These are phyloP conservation scores for Chirona hameri DNA, from an alignment of 2,888 invertebrate species.

Conservation along the genomic window DNA sequence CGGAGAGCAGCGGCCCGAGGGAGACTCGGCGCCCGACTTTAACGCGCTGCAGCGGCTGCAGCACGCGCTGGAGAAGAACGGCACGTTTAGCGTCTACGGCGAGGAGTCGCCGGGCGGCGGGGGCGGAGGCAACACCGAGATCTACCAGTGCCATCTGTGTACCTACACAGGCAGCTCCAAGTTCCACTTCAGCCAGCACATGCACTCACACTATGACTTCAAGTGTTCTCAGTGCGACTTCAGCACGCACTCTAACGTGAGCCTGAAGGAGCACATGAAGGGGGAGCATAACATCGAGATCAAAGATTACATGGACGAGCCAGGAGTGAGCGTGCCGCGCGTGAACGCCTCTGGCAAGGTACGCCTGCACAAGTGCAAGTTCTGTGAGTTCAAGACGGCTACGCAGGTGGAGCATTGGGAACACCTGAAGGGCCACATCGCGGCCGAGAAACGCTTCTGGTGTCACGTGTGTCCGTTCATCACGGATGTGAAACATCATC, in stretches of 20 bases:
- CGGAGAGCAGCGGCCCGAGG: not conserved
- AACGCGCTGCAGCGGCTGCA: constrained; percentile 37
- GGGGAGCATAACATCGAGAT: constrained; percentile 54
- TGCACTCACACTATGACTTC: constrained; percentile 55
- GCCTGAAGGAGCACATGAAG: constrained; percentile 52
- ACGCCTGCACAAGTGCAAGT: constrained; percentile 88
- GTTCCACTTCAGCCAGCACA: constrained; percentile 54
- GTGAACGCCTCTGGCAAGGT: constrained; percentile 71
- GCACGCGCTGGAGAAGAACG: constrained; percentile 36
- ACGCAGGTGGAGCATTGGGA: constrained; percentile 93
- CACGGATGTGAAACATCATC: constrained; percentile 97
- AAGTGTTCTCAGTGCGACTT: constrained; percentile 52
- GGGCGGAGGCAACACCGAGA: constrained; percentile 39
- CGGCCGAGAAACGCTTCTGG: constrained; percentile 81
- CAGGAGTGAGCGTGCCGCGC: constrained; percentile 54
- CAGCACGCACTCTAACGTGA: constrained; percentile 52
- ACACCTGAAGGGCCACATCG: constrained; percentile 84
- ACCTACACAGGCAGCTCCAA: constrained; percentile 50
- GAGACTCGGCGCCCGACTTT: constrained; percentile 31
- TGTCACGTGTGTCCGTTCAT: constrained; percentile 95
- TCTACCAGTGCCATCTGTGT: constrained; percentile 55
- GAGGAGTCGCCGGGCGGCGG: constrained; percentile 33
- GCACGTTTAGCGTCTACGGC: constrained; percentile 34
- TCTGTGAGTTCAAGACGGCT: constrained; percentile 77
- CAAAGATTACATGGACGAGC: constrained; percentile 49